These are phyloP conservation scores for Musca vetustissima DNA, from an alignment of 1,140 invertebrate species.

Conservation along the genomic window DNA sequence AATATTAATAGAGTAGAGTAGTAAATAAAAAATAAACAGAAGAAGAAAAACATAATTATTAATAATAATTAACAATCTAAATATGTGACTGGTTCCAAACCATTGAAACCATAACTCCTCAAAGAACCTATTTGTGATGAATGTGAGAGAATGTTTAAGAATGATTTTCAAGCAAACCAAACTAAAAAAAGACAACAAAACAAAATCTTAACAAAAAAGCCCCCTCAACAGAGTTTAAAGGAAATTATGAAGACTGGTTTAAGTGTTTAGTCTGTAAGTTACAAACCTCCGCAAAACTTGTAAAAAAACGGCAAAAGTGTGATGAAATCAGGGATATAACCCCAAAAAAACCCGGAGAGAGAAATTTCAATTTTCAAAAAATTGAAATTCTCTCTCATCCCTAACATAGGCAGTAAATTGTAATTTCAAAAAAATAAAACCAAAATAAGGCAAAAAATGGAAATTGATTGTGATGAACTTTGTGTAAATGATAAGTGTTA, in stretches of 20 bases:
- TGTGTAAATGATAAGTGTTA: no score
- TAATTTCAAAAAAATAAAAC: no score
- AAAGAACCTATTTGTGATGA: slow-evolving; percentile 14
- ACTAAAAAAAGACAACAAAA: no score
- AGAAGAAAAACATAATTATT: neutral
- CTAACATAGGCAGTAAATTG: no score
- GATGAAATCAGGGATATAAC: no score
- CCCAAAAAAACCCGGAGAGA: no score
- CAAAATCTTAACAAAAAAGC: neutral
- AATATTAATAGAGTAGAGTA: neutral
- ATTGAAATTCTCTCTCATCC: no score
- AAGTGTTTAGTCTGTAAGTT: slow-evolving; percentile 17
- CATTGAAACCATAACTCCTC: neutral
- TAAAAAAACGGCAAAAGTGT: neutral
- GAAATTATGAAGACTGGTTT: slow-evolving; percentile 16
- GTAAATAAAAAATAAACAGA: neutral
- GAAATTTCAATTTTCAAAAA: no score
- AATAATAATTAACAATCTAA: slow-evolving; percentile 10
- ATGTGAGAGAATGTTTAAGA: slow-evolving; percentile 5
- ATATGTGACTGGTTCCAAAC: slow-evolving; percentile 15
- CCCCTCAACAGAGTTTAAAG: slow-evolving; percentile 4
- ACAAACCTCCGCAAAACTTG: neutral
- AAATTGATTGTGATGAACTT: no score
- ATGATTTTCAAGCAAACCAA: no score
- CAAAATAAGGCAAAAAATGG: no score